Percentiles rank a stretch among this genome's conserved stretches.
phyloP scores from a whole-genome alignment of 1,140 invertebrate species.

The Hermatobates lingyangjiaoensis region DNA sequence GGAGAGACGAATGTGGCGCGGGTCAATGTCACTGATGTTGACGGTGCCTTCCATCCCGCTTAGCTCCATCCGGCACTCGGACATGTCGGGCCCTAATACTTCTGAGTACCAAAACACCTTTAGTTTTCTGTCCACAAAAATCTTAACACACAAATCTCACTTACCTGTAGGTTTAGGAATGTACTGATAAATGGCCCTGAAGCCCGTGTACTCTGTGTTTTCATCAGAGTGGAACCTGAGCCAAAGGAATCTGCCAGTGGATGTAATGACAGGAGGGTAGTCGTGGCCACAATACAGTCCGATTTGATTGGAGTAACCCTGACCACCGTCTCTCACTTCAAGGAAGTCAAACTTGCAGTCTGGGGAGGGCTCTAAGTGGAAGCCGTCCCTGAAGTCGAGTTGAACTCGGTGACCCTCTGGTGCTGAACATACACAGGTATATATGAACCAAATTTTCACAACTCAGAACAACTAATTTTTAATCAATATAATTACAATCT shows the following conservation, averaged over 20 bases:
- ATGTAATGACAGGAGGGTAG: slow-evolving; percentile 58
- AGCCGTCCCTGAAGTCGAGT: slow-evolving; percentile 64
- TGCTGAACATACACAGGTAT: no score
- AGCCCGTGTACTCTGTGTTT: slow-evolving; percentile 63
- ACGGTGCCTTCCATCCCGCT: slow-evolving; percentile 27
- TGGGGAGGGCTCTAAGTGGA: slow-evolving; percentile 53
- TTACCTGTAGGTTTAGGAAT: slow-evolving; percentile 2
- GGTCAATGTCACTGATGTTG: slow-evolving; percentile 31
- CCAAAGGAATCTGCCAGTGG: slow-evolving; percentile 64
- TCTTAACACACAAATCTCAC: no score
- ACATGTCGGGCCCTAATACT: slow-evolving; percentile 13
- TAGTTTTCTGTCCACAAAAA: no score
- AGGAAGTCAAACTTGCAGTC: slow-evolving; percentile 66
- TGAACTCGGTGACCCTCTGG: slow-evolving; percentile 47
- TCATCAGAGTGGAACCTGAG: slow-evolving; percentile 67
- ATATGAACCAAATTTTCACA: no score
- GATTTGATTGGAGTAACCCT: no score
- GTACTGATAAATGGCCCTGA: slow-evolving; percentile 48
- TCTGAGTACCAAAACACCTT: not conserved
- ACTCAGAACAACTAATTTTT: no score
- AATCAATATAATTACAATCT: no score
- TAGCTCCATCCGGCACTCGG: no score
- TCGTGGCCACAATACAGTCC: slow-evolving; percentile 51
- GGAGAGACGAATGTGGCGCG: slow-evolving; percentile 29
- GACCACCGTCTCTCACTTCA: slow-evolving; percentile 57